phyloP scores from a whole-genome alignment of 1,140 invertebrate species.

The Arctopsyche grandis region DNA sequence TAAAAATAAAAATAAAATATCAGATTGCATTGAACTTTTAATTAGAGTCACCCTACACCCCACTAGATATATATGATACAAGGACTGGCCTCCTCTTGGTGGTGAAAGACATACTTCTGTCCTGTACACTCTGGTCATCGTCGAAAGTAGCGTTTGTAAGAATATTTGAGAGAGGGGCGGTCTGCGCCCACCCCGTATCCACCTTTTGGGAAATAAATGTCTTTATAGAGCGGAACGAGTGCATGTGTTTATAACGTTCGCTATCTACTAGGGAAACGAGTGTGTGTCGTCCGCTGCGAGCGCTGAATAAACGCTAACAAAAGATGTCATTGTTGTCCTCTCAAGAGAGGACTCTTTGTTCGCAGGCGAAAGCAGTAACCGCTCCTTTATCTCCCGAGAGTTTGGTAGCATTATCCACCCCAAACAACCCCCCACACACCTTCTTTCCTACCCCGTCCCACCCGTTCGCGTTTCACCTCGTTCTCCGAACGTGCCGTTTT shows the following conservation, averaged over 20 bases:
- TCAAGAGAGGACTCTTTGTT: slow-evolving; percentile 45
- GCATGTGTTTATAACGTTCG: slow-evolving; percentile 32
- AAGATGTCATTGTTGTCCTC: slow-evolving; percentile 46
- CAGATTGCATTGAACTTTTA: too few species aligned
- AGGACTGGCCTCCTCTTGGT: too few species aligned
- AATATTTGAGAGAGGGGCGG: neutral
- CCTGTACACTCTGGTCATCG: too few species aligned
- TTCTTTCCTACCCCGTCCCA: neutral
- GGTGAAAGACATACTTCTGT: too few species aligned
- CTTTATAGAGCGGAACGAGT: slow-evolving; percentile 6
- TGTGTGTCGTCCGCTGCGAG: slow-evolving; percentile 25
- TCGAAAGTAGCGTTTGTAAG: neutral
- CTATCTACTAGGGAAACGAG: slow-evolving; percentile 36
- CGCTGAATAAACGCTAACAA: slow-evolving; percentile 45
- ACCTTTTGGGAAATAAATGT: neutral
- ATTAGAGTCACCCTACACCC: too few species aligned
- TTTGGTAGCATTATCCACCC: slow-evolving; percentile 39
- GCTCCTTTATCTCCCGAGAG: slow-evolving; percentile 41
- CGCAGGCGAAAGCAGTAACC: slow-evolving; percentile 38
- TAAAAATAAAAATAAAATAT: too few species aligned
- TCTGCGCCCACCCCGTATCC: too few species aligned
- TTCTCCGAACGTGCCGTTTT: slow-evolving; percentile 19
- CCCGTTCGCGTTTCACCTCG: neutral
- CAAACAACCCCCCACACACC: neutral
- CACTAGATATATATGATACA: too few species aligned